phyloP scores from a whole-genome alignment of 2,888 invertebrate species.

The Acleris literana region DNA sequence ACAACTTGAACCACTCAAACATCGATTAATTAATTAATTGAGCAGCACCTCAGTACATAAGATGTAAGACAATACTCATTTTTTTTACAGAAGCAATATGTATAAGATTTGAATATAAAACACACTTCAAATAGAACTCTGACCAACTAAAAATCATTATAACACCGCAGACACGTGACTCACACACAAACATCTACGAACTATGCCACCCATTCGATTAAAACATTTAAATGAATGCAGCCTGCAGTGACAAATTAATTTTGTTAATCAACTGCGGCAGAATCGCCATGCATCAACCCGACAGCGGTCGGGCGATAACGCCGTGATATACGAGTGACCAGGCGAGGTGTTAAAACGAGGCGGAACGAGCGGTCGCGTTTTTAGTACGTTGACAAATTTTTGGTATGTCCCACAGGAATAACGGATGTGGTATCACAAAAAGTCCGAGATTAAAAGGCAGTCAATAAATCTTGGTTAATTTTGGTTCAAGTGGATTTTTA shows the following conservation, averaged over 20 bases:
- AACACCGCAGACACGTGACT: not conserved
- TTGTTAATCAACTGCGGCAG: conserved; percentile 74
- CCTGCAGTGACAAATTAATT: conserved; percentile 77
- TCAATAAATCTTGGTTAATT: conserved; percentile 1
- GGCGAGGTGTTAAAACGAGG: conserved; percentile 59
- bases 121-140: no score
- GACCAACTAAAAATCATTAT: not conserved
- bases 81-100: no score
- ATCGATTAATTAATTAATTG: no score
- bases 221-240: conserved; percentile 38
- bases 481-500: not conserved
- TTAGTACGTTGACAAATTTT: conserved; percentile 36
- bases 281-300: conserved; percentile 74
- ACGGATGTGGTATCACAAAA: conserved; percentile 28
- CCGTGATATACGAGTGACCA: conserved; percentile 73
- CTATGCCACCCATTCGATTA: conserved; percentile 36
- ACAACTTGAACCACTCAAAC: no score
- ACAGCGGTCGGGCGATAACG: conserved; percentile 57
- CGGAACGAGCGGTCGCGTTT: conserved; percentile 33
- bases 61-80: no score
- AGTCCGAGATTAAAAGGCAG: not conserved
- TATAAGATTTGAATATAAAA: no score
- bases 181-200: conserved; percentile 15
- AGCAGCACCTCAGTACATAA: no score
- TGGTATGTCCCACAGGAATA: conserved; percentile 29